Conservation (phyloP, 1,140 invertebrate genomes). For the Venturia canescens region DNA sequence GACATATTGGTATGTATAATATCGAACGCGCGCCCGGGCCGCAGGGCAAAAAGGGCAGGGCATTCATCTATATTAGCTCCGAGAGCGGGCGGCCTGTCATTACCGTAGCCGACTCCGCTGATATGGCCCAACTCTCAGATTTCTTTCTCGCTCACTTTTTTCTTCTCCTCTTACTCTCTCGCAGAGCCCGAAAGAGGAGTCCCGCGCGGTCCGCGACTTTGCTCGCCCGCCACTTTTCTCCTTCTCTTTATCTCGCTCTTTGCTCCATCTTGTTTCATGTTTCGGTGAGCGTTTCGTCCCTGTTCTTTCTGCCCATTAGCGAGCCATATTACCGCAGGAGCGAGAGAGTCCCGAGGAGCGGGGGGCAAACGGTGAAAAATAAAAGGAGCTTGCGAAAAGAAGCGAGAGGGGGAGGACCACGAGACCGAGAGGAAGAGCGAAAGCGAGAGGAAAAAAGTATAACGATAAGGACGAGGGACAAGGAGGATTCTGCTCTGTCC, state of each 20-base stretch:
- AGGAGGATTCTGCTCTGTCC: conserved; percentile 32
- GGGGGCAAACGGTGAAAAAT: conserved; percentile 35
- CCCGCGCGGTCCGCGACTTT: conserved; percentile 9
- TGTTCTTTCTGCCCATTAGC: conserved; percentile 64
- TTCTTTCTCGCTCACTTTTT: not conserved
- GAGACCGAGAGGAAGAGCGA: conserved; percentile 20
- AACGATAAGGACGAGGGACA: not conserved
- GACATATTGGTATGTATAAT: not conserved
- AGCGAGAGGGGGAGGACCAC: conserved; percentile 37
- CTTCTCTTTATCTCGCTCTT: conserved; percentile 54
- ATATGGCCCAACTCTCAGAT: conserved; percentile 19
- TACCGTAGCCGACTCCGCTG: conserved; percentile 73
- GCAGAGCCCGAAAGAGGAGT: not conserved
- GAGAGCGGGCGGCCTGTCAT: conserved; percentile 77
- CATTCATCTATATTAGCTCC: conserved; percentile 79
- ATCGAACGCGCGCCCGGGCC: conserved; percentile 55
- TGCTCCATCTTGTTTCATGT: conserved; percentile 36
- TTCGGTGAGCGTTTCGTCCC: conserved; percentile 49
- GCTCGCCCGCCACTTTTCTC: conserved; percentile 54
- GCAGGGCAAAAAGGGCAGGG: conserved; percentile 75
- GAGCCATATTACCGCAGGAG: conserved; percentile 61
- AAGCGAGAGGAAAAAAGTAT: not conserved
- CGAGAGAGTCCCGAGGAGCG: conserved; percentile 44
- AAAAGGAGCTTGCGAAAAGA: conserved; percentile 30
- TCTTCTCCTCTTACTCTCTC: conserved; percentile 54